A percentile compares a stretch with the other conserved stretches of the same genome.
phyloP scores from a whole-genome alignment of 2,113 vertebrate genomes.

The Anguilla japonica region DNA sequence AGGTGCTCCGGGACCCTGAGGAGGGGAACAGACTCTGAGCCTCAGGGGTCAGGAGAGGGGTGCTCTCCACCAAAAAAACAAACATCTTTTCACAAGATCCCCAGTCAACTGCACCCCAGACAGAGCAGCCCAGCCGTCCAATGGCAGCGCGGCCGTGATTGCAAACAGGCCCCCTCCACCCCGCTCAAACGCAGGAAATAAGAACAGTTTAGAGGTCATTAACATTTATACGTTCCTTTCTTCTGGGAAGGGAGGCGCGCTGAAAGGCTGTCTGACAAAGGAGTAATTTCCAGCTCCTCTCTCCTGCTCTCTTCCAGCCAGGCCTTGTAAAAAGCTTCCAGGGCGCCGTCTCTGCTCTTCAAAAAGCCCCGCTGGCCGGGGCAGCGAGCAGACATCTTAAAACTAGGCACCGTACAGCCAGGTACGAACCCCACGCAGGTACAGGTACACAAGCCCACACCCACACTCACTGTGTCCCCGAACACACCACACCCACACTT shows the following conservation, averaged over 20 bases:
- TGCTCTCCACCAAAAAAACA: background rate
- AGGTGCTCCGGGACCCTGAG: conserved; percentile 85
- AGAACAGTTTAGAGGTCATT: conserved; percentile 6
- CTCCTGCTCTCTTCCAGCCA: background rate
- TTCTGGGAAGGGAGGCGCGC: conserved; percentile 26
- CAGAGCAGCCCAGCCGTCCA: background rate
- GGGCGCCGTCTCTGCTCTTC: background rate
- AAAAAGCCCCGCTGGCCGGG: background rate
- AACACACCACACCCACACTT: too few species aligned
- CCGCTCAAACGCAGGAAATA: background rate
- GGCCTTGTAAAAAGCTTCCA: background rate
- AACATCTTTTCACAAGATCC: too few species aligned
- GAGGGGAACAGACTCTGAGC: conserved; percentile 18
- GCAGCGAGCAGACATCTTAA: background rate
- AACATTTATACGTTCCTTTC: conserved; percentile 22
- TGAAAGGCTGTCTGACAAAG: conserved; percentile 21
- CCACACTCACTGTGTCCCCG: background rate
- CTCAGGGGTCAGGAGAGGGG: background rate
- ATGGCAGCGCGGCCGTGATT: background rate
- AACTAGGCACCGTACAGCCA: background rate
- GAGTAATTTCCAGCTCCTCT: background rate
- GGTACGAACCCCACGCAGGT: background rate
- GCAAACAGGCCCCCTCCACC: background rate
- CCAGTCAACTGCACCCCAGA: background rate
- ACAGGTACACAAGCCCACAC: background rate